Evolutionary conservation across 2,888 invertebrate genomes (phyloP).

Genomic region (Zelleria hepariella): DNA sequence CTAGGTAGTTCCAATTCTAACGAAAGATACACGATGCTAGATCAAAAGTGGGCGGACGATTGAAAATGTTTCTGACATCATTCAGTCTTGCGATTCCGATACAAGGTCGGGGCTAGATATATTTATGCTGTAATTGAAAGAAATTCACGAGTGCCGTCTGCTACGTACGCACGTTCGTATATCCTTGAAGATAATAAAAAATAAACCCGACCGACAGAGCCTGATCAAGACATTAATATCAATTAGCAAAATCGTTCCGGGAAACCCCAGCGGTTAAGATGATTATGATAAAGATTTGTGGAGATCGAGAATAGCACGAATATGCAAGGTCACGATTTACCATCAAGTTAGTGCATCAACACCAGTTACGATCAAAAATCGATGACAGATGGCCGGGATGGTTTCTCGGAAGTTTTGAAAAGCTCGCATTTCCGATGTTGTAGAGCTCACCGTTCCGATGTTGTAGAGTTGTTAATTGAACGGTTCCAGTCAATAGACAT

Average conservation of each 20-base stretch:
- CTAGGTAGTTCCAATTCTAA: too few species aligned
- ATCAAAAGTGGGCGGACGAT: neutral
- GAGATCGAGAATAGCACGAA: too few species aligned
- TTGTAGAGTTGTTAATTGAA: neutral
- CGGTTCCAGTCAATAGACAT: neutral
- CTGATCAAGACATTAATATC: neutral
- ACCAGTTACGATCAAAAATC: too few species aligned
- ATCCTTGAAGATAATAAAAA: neutral
- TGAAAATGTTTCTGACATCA: conserved; percentile 2
- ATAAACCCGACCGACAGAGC: neutral
- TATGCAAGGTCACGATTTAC: too few species aligned
- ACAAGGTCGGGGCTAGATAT: conserved; percentile 6
- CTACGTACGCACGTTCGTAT: neutral
- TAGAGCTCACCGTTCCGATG: too few species aligned
- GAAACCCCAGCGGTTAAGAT: too few species aligned
- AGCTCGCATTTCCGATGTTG: too few species aligned
- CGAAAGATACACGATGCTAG: neutral
- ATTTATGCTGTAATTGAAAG: conserved; percentile 25
- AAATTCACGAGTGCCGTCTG: conserved; percentile 16
- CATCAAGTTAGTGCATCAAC: too few species aligned
- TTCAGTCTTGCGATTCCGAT: neutral
- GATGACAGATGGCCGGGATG: too few species aligned
- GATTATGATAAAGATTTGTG: too few species aligned
- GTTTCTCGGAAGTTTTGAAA: too few species aligned
- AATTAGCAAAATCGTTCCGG: too few species aligned